Evolutionary conservation across 2,113 vertebrate species (phyloP).

Genomic region (Cryptoleucopteryx plumbea): DNA sequence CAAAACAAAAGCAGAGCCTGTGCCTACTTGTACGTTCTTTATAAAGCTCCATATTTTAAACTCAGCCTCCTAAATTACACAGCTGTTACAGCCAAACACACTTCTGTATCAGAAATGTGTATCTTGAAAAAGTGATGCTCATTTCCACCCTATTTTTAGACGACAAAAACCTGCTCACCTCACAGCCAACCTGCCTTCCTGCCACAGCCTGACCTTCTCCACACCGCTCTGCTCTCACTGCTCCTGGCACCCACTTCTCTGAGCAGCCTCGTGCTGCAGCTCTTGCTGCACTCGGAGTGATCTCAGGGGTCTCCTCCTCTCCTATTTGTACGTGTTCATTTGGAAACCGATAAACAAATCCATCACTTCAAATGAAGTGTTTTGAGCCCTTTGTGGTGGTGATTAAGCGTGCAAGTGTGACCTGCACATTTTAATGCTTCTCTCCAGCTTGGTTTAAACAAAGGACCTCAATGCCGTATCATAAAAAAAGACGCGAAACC

Average conservation of each 20-base stretch:
- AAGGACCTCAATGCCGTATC: not conserved
- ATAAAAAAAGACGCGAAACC: not conserved
- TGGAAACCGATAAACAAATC: not conserved
- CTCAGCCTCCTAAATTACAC: not conserved
- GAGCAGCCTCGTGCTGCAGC: fast-evolving
- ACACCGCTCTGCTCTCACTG: not conserved
- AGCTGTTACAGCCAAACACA: not conserved
- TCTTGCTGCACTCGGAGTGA: fast-evolving
- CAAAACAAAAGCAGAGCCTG: not conserved
- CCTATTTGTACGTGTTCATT: fast-evolving
- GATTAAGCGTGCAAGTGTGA: fast-evolving
- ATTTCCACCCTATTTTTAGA: slow-evolving; percentile 11
- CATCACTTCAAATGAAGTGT: not conserved
- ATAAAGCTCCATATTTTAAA: not conserved
- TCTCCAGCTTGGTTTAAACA: not conserved
- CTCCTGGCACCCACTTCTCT: fast-evolving
- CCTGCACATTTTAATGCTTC: not conserved
- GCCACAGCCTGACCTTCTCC: not conserved
- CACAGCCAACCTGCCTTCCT: not conserved
- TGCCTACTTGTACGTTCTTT: not conserved
- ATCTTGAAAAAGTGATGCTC: not conserved
- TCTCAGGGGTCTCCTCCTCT: not conserved
- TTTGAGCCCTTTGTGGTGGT: not conserved
- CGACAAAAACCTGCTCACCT: not conserved
- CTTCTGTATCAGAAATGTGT: not conserved